Conservation (phyloP, 1,140 invertebrate species). For the Drosophila ironensis region DNA sequence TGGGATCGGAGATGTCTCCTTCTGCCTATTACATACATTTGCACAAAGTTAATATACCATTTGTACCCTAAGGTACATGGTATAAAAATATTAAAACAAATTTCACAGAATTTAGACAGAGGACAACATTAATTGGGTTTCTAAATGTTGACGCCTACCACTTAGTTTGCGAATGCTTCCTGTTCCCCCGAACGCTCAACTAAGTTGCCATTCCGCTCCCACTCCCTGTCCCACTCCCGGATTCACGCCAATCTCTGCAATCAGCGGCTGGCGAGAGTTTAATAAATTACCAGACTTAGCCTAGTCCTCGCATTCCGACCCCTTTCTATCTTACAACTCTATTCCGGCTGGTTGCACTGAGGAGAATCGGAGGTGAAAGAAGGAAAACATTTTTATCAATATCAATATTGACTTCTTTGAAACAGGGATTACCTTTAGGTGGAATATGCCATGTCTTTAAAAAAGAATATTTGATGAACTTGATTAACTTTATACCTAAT, state of each 20-base stretch:
- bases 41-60: too few relatives aligned
- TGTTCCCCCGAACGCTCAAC: conserved; percentile 4
- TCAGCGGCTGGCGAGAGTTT: conserved; percentile 30
- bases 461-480: too few relatives aligned
- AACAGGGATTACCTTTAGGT: too few relatives aligned
- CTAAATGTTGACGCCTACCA: conserved; percentile 51
- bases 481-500: too few relatives aligned
- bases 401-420: too few relatives aligned
- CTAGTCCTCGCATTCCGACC: neutral
- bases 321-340: conserved; percentile 15
- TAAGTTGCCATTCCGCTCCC: neutral
- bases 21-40: too few relatives aligned
- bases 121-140: conserved; percentile 61
- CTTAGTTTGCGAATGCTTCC: conserved; percentile 23
- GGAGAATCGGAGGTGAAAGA: too few relatives aligned
- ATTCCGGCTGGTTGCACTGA: neutral
- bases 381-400: too few relatives aligned
- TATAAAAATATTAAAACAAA: conserved; percentile 75
- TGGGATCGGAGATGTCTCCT: too few relatives aligned
- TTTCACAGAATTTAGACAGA: conserved; percentile 37
- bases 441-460: too few relatives aligned
- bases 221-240: conserved; percentile 6
- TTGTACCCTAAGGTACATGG: too few relatives aligned
- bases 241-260: conserved; percentile 56
- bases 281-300: conserved; percentile 53